Base-by-base conservation (phyloP, 2,888 invertebrate genomes). In the Ectropis crepuscularia region DNA sequence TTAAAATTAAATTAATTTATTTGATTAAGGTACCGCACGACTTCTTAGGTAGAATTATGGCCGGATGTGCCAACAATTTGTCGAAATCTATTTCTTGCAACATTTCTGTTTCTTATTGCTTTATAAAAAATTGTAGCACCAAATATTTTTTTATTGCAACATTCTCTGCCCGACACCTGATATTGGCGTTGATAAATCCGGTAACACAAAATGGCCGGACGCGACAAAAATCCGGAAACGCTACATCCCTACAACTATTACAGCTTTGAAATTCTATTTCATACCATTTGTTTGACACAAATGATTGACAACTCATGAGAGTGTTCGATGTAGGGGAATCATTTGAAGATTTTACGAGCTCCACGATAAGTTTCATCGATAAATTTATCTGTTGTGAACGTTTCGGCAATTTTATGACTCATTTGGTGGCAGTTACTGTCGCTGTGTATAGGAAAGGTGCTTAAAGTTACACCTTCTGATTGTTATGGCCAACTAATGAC, bases 271-370 rank as follows among this genome's bases (percentile, higher is more conserved):
- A 92, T 92, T 89, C 85, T 87, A 87, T 92, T 92, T 92, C 90
- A 92, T 91, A 89, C 83, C 41, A 51, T 92, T 92, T 92, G 93
- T 93, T 93, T 93, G 92, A 93, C 93, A 76, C 83, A 82, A 86
- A 86, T 91, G 91, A 93, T 92, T 92, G 92, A 93, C 91, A 87
- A 87, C 88, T 49, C 73, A 73, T 77, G 71, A 74, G 74, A 73
- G 75, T 71, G 74, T 76, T 76, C 80, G 39, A 42, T 42, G 16
- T 48, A 57, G 58, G 64, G 47, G 47, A 41, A 59, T 51, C 41
- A 55, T 60, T 59, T 75, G 86, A 87, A 78, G 82, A 77, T 79
- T 90, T 91, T 90, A 92, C 81, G 83, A 85, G 63, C 82, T 89
- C 71, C 80, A 81, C 82, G 90, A 91, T 85, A 83, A 80, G 83